Percentiles rank a stretch among this genome's conserved stretches.
phyloP scores from a whole-genome alignment of 1,140 invertebrate species.

The Drosophila santomea region DNA sequence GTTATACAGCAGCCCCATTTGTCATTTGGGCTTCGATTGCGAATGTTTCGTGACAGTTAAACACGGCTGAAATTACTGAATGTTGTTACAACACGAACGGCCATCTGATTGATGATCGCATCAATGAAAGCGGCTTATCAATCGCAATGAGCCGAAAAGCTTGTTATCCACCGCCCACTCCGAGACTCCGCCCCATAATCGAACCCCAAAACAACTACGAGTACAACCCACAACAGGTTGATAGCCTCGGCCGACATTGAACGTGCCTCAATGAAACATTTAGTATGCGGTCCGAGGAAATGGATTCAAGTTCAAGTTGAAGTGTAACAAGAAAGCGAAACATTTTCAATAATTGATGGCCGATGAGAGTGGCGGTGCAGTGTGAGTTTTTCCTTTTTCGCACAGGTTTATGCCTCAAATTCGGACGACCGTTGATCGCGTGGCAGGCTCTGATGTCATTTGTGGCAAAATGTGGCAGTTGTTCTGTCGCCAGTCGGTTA shows the following conservation, averaged over 20 bases:
- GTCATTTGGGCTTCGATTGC: constrained; percentile 23
- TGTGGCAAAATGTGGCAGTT: constrained; percentile 37
- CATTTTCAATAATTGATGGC: constrained; percentile 50
- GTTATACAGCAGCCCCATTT: constrained; percentile 33
- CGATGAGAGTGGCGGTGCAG: constrained; percentile 16
- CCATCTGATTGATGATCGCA: constrained; percentile 50
- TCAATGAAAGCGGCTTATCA: constrained; percentile 49
- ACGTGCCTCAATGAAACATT: constrained; percentile 66
- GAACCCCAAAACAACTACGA: constrained; percentile 10
- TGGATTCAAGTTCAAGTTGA: constrained; percentile 77
- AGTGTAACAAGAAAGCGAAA: constrained; percentile 54
- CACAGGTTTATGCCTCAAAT: background rate
- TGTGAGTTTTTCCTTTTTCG: constrained; percentile 18
- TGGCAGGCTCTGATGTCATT: constrained; percentile 48
- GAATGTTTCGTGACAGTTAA: constrained; percentile 40
- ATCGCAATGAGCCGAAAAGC: constrained; percentile 21
- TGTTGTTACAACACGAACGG: constrained; percentile 30
- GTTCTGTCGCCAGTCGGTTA: constrained; percentile 37
- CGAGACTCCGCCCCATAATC: background rate
- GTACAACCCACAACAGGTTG: constrained; percentile 57
- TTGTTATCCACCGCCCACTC: constrained; percentile 27
- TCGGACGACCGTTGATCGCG: constrained; percentile 24
- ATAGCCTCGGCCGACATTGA: constrained; percentile 37
- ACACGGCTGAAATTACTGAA: constrained; percentile 33
- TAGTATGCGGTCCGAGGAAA: constrained; percentile 52